Evolutionary conservation across 2,888 invertebrate species (phyloP), one percentile per base, ranked within the genome.

Genomic region (Drosophila suboccidentalis): DNA sequence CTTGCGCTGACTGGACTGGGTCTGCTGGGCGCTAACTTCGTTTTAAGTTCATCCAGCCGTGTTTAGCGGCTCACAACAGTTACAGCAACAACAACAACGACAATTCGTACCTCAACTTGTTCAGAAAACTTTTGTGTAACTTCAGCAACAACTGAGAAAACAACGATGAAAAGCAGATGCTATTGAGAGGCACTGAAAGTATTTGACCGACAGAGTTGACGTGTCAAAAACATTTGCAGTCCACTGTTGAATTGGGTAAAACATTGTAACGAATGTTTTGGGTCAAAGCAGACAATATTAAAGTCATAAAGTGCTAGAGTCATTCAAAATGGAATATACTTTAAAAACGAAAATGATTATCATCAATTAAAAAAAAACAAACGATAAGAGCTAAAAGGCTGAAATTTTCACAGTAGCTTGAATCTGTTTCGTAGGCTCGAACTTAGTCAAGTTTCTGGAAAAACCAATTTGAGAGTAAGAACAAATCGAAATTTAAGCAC

Each of bases 191-290:
- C 58, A 70, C 38, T 66, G 50, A 58, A 73, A 75, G 82, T 65
- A 72, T 89, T 84, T 89, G 87, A 84, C 84, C 84, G 84, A 78
- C 74, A 82, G 86, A 77, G 69, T 78, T 83, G 87, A 81, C 87
- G 84, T 89, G 84, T 88, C 89, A 83, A 76, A 87, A 84, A 89
- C 84, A 84, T 84, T 84, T 84, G 87, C 73, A 74, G 71, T 64
- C 49, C 47, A 50, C 69, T 54, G 39, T 63, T 62, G 49, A 63
- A 60, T 55, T 29, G 19, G 44, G 32, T 53, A 53, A 43, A 57
- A 59, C 62, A 63, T 43, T 63, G 63, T 22, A 51, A 49, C 63
- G 60, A 19, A 46, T 55, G 53, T 34, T 44, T 36, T 22, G 58
- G 58, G 49, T 50, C 34, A 19, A 49, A 63, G 59, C 46, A 68